A percentile compares a stretch with the other conserved stretches of the same genome.
These are phyloP conservation scores for Odontocerum albicorne DNA, from an alignment of 2,888 invertebrate species.

Conservation along the genomic window DNA sequence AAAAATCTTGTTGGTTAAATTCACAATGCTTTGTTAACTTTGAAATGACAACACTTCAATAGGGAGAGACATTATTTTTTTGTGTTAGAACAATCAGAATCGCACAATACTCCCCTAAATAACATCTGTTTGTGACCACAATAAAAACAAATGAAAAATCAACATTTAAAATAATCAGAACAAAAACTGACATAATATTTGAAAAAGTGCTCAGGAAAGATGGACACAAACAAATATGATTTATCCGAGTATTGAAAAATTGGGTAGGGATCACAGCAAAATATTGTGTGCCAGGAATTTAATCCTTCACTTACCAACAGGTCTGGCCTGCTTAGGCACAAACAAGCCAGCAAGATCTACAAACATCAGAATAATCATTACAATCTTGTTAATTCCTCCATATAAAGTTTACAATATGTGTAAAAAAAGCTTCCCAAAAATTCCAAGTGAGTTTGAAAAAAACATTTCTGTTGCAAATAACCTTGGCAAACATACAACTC, in stretches of 20 bases:
- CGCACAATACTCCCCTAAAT: conserved; percentile 22
- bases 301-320: conserved; percentile 67
- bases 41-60: conserved; percentile 20
- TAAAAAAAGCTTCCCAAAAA: too few relatives aligned
- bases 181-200: conserved; percentile 5
- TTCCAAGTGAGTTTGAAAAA: too few relatives aligned
- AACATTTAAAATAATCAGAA: conserved; percentile 2
- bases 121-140: conserved; percentile 25
- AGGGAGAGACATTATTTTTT: conserved; percentile 7
- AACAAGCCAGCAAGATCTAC: conserved; percentile 75
- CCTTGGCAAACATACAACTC: conserved; percentile 32
- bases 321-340: conserved; percentile 74
- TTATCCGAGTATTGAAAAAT: conserved; percentile 22
- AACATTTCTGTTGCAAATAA: conserved; percentile 4
- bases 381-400: conserved; percentile 15
- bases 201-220: conserved; percentile 7
- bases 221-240: conserved; percentile 25
- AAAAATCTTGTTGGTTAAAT: conserved; percentile 20
- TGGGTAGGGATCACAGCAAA: conserved; percentile 17
- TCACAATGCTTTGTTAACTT: conserved; percentile 20
- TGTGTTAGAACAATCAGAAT: conserved; percentile 24
- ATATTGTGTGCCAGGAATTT: conserved; percentile 20
- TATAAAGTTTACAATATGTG: not conserved
- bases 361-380: conserved; percentile 42
- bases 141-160: conserved; percentile 6